Percentiles rank a stretch among this genome's conserved stretches.
phyloP scores from a whole-genome alignment of 2,888 invertebrate genomes.

The Tridacna gigas region DNA sequence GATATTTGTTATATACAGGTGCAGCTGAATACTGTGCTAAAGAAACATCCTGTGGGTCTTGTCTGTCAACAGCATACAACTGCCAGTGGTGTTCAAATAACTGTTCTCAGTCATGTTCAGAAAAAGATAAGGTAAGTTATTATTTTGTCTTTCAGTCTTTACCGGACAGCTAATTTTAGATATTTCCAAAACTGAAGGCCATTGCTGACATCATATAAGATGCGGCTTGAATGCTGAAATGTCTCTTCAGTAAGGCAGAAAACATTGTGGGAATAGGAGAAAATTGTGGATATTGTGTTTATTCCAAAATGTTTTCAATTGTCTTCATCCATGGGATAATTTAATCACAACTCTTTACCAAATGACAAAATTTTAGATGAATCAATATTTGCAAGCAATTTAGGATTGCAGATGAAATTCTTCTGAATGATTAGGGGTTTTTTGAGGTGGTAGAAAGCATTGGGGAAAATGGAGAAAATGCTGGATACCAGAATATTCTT shows the following conservation, averaged over 20 bases:
- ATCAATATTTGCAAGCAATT: too few species aligned
- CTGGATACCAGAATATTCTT: too few species aligned
- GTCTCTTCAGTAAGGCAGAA: too few species aligned
- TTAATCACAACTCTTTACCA: too few species aligned
- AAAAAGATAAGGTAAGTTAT: conserved; percentile 24
- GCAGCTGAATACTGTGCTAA: conserved; percentile 63
- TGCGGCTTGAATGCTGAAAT: not conserved
- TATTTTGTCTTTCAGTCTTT: not conserved
- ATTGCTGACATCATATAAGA: not conserved
- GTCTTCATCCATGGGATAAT: too few species aligned
- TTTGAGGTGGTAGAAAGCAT: too few species aligned
- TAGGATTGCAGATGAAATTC: too few species aligned
- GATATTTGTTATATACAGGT: conserved; percentile 61
- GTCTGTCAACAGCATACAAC: conserved; percentile 65
- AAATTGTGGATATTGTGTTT: not conserved
- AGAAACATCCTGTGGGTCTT: conserved; percentile 71
- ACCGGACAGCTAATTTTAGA: not conserved
- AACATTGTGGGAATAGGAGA: not conserved
- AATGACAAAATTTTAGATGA: too few species aligned
- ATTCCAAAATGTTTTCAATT: too few species aligned
- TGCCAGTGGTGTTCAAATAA: conserved; percentile 76
- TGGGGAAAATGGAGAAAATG: too few species aligned
- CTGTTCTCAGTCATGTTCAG: conserved; percentile 52
- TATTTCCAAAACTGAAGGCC: not conserved
- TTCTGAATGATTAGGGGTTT: too few species aligned